A percentile compares a stretch with the other conserved stretches of the same genome.
Evolutionary conservation across 2,113 vertebrate species (phyloP).

Genomic region (Perccottus glenii): DNA sequence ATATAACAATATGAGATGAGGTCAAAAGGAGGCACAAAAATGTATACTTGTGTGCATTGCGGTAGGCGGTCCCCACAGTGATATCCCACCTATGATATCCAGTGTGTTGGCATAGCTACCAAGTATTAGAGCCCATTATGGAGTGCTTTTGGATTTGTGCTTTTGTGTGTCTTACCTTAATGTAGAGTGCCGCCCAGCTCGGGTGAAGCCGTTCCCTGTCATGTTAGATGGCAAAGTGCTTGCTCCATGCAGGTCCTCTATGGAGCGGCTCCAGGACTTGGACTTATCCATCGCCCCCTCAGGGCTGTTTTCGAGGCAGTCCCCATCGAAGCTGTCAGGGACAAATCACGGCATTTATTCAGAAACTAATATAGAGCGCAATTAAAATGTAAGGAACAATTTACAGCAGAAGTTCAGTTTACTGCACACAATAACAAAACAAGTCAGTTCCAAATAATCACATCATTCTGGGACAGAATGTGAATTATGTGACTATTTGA

Average conservation of each 20-base stretch:
- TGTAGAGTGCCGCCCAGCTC: conserved; percentile 87
- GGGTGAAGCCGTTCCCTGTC: conserved; percentile 84
- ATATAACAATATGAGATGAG: too few species aligned
- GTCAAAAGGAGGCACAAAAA: too few species aligned
- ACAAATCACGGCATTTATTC: not conserved
- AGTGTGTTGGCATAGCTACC: not conserved
- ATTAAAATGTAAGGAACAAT: not conserved
- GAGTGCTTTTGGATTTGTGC: not conserved
- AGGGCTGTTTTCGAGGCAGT: conserved; percentile 87
- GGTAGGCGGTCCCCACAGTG: too few species aligned
- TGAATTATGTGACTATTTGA: not conserved
- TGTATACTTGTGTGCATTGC: too few species aligned
- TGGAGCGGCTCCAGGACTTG: conserved; percentile 94
- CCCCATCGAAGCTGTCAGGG: conserved; percentile 89
- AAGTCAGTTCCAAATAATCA: not conserved
- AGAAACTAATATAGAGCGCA: not conserved
- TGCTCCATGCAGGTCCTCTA: conserved; percentile 93
- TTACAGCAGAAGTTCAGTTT: not conserved
- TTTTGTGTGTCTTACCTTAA: conserved; percentile 81
- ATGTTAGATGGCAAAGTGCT: conserved; percentile 84
- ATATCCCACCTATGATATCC: too few species aligned
- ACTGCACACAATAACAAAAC: not conserved
- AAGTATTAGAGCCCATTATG: too few species aligned
- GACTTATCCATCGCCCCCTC: conserved; percentile 89
- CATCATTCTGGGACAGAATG: not conserved